Evolutionary conservation across 2,888 invertebrate species (phyloP).

Genomic region (Perizoma affinitatum): DNA sequence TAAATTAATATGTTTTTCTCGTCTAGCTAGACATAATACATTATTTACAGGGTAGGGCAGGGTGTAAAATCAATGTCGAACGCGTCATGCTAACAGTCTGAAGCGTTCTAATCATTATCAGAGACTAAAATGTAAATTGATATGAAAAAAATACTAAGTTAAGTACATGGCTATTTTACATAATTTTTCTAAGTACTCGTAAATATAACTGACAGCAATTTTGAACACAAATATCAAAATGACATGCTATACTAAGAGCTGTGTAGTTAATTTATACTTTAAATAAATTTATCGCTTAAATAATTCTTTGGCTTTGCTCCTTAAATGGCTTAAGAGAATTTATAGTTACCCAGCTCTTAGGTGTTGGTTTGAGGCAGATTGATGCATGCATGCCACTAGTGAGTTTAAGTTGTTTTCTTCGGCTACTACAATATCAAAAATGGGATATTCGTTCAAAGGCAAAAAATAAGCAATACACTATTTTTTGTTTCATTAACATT

Average conservation of each 20-base stretch:
- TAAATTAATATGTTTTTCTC: neutral
- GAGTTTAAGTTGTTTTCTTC: conserved; percentile 33
- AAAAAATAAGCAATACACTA: conserved; percentile 61
- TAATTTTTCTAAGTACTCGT: neutral
- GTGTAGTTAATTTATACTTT: conserved; percentile 1
- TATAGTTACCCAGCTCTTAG: conserved; percentile 40
- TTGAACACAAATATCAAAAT: neutral
- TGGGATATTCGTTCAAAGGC: conserved; percentile 51
- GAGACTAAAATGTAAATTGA: too few species aligned
- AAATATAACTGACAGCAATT: neutral
- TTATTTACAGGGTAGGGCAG: neutral
- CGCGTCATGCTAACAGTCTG: conserved; percentile 10
- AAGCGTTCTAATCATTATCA: neutral
- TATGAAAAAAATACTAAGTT: too few species aligned
- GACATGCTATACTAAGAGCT: conserved; percentile 23
- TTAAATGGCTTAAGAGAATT: neutral
- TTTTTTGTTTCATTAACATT: conserved; percentile 37
- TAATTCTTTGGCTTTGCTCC: too few species aligned
- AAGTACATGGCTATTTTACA: neutral
- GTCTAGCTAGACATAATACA: neutral
- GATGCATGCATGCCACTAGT: conserved; percentile 59
- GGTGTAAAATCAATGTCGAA: conserved; percentile 4
- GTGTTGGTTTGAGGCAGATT: conserved; percentile 43
- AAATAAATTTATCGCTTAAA: too few species aligned
- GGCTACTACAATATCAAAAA: conserved; percentile 19